Evolutionary conservation across 2,888 invertebrate genomes (phyloP).

Genomic region (Drosophila emarginata): DNA sequence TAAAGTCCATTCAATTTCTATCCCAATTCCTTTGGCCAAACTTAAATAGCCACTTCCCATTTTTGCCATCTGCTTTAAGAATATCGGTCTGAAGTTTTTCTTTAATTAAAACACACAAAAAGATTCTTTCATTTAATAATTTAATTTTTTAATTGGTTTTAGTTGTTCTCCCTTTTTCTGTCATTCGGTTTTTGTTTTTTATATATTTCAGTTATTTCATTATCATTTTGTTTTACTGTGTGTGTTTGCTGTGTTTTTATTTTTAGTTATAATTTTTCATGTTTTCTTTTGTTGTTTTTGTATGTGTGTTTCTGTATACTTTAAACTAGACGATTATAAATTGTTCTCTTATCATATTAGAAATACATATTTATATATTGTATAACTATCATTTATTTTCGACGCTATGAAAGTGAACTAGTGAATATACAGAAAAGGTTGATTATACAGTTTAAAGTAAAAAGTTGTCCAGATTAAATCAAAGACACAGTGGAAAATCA

Average conservation of each 20-base stretch:
- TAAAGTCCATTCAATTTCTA: too few species aligned
- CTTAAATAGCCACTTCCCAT: too few species aligned
- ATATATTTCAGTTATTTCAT: conserved; percentile 8
- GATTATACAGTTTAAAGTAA: too few species aligned
- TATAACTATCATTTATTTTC: conserved; percentile 26
- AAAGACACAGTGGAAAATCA: neutral
- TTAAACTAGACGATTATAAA: conserved; percentile 73
- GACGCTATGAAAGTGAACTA: conserved; percentile 17
- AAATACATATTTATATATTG: conserved; percentile 28
- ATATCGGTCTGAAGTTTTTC: neutral
- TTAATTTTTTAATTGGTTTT: conserved; percentile 29
- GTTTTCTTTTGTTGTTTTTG: neutral
- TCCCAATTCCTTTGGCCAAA: too few species aligned
- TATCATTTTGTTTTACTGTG: neutral
- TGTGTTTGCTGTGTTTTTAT: neutral
- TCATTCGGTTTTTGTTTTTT: neutral
- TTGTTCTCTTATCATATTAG: conserved; percentile 18
- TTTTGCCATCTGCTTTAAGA: neutral
- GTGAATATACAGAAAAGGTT: conserved; percentile 10
- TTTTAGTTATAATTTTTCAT: neutral
- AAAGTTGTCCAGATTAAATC: conserved; percentile 15
- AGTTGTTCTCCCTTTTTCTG: conserved; percentile 7
- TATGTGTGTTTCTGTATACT: conserved; percentile 21
- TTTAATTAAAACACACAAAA: neutral
- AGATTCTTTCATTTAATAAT: conserved; percentile 28